Evolutionary conservation across 2,113 vertebrate species (phyloP), one percentile per base, ranked within the genome.

Genomic region (Callorhinus ursinus): DNA sequence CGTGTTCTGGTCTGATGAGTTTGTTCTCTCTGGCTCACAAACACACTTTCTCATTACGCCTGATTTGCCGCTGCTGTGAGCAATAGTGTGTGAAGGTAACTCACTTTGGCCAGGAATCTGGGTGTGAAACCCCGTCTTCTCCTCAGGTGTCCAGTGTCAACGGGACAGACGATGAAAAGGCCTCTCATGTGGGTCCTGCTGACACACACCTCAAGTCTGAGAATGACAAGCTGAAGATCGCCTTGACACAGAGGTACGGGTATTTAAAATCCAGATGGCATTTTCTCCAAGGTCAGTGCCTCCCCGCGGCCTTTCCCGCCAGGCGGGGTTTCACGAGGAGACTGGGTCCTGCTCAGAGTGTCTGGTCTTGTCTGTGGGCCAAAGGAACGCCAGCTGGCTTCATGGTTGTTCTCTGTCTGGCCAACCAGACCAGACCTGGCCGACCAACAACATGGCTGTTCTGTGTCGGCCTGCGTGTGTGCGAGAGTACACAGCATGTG

Each of bases 111-210:
- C 98, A 99, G 99, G 99, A 99, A 97, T 99, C 99, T 49, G 99
- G 99, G 83, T 98, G 98, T 36, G 99, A 99, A 96, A 99, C 99
- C 8, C 99, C 99, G 0, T 98, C 99, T 84, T 98, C 98, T 74
- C 99, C 99, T 93, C 99, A 99, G 98, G 99, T 99, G 0, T 99
- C 99, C 81, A 99, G 99, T n/a, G 98, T 99, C 71, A 99, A 99
- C 0, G 99, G 99, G 53, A 99, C 99, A 0, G 99, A 99, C 0
- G 99, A 99, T 26, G 99, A 99, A 96, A 99, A 99, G 94, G 99
- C 99, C 55, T 99, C 98, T 0, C 98, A 99, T 0, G 98, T 98
- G 0, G 97, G 98, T 28, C 99, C 99, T 2, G 98, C 99, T 0
- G 99, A 99, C 67, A 96, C 98, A 0, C 98, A 99, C 93, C 98